These are phyloP conservation scores for Zelostemma sp. DNA, from an alignment of 1,140 invertebrate genomes.

Conservation along the genomic window DNA sequence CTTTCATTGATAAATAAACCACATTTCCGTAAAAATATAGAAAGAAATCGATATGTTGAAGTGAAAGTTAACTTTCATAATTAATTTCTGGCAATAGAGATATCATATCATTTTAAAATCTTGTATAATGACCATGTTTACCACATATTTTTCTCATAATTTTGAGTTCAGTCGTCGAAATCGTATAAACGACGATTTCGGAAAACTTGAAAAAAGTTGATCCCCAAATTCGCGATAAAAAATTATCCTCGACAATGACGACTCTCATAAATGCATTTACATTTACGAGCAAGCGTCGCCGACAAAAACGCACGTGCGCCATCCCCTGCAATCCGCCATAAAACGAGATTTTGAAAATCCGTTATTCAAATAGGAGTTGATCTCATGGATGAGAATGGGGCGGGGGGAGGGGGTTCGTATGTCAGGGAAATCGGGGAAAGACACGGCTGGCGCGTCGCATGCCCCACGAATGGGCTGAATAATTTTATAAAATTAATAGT, in stretches of 20 bases:
- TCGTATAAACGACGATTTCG: too few species aligned
- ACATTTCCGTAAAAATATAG: too few species aligned
- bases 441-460: conserved; percentile 47
- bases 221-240: not conserved
- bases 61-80: too few species aligned
- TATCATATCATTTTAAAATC: too few species aligned
- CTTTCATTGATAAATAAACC: too few species aligned
- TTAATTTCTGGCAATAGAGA: too few species aligned
- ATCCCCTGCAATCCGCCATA: conserved; percentile 47
- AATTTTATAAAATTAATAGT: conserved; percentile 72
- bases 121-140: too few species aligned
- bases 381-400: conserved; percentile 18
- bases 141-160: too few species aligned
- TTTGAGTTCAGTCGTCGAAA: too few species aligned
- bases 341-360: conserved; percentile 71
- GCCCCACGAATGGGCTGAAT: conserved; percentile 57
- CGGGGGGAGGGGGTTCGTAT: conserved; percentile 22
- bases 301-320: conserved; percentile 36
- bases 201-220: too few species aligned
- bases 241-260: conserved; percentile 16
- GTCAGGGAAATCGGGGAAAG: conserved; percentile 30
- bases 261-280: conserved; percentile 26
- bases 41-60: too few species aligned
- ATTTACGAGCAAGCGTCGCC: conserved; percentile 2
- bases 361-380: conserved; percentile 68